Conservation (phyloP, 2,113 vertebrate genomes). For the Anarrhichthys ocellatus region DNA sequence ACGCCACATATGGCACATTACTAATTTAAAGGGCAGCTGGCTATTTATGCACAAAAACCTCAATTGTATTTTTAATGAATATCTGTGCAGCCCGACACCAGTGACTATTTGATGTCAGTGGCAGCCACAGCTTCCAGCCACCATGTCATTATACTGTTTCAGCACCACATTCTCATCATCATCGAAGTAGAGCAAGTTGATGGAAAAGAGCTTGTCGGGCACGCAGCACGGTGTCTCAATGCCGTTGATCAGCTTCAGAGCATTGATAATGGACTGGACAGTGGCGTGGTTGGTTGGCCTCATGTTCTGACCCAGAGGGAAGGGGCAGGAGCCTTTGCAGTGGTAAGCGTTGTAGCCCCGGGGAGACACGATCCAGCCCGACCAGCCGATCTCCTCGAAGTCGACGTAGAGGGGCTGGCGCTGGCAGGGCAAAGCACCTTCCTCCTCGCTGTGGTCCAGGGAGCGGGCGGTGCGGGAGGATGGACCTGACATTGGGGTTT, state of each 20-base stretch:
- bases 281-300: conserved; percentile 88
- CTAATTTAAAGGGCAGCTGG: conserved; percentile 7
- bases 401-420: conserved; percentile 86
- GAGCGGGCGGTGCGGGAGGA: conserved; percentile 79
- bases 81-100: neutral
- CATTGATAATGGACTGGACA: conserved; percentile 88
- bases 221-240: conserved; percentile 87
- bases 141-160: conserved; percentile 90
- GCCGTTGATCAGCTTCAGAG: conserved; percentile 85
- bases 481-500: conserved; percentile 37
- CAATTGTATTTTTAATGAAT: neutral
- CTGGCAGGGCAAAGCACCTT: conserved; percentile 75
- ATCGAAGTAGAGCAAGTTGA: conserved; percentile 88
- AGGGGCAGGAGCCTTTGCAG: conserved; percentile 87
- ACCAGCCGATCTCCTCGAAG: conserved; percentile 90
- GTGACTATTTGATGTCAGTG: conserved; percentile 72
- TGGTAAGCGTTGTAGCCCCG: conserved; percentile 88
- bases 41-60: neutral
- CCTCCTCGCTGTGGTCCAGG: conserved; percentile 71
- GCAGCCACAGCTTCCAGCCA: conserved; percentile 88
- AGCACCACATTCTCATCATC: conserved; percentile 88
- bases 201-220: conserved; percentile 88
- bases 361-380: conserved; percentile 88
- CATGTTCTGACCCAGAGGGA: conserved; percentile 88
- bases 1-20: conserved; percentile 34